Evolutionary conservation across 2,888 invertebrate species (phyloP), one percentile per base, ranked within the genome.

Genomic region (Bursaphelenchus okinawaensis): DNA sequence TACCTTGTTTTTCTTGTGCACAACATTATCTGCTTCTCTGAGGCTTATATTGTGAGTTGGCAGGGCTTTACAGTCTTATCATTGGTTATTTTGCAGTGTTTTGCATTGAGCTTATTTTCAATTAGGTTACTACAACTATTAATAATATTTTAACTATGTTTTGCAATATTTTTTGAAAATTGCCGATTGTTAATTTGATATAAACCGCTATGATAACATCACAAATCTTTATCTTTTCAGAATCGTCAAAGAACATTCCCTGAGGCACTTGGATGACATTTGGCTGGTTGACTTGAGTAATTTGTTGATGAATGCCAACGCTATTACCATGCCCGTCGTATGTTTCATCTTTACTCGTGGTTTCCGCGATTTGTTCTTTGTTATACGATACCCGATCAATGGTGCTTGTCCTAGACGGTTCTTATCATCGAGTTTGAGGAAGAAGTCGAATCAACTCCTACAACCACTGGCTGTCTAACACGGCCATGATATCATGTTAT

Each of bases 211-310:
- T 16, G 40, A 12, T 16, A 16, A 16, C 16, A 16, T 40, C 9
- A 12, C 9, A 23, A 19, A 6, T 28, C 27, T 16, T 28, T 7
- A 23, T 26, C 66, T 19, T 28, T 69, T 69, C 29, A 22, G 22
- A 60, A 26, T 26, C 23, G 19, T 54, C 16, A 22, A 16, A 12
- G 57, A 70, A 31, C 19, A 23, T 22, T 27, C 65, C 16, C 68
- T 77, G 51, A 29, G 23, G n/a, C 63, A 50, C 26, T 28, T 51
- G 12, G 58, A 72, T 12, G 65, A 60, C 50, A 22, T 68, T 6
- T 76, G 72, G 72, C 58, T 75, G 22, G 66, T 74, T 24, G 76
- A 76, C 62, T 26, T 77, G n/a, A 74, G 72, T 28, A 76, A 76
- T 63, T 62, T 78, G 16, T 60, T 76, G 1, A 73, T 77, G 69